Conservation (phyloP, 2,888 invertebrate species). For the Apoderus coryli region DNA sequence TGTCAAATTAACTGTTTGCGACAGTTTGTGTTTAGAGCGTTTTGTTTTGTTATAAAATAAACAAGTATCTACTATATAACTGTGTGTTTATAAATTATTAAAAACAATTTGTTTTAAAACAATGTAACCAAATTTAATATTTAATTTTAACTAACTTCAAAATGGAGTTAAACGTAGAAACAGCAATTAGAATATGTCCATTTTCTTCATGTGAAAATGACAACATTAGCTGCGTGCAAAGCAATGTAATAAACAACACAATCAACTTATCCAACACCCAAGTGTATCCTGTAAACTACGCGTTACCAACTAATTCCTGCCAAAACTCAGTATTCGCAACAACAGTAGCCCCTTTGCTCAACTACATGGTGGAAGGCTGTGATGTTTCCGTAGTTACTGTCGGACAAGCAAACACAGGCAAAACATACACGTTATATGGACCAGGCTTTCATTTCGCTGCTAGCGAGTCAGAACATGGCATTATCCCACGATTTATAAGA, state of each 20-base stretch:
- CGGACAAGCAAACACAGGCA: slow-evolving; percentile 50
- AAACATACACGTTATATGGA: slow-evolving; percentile 59
- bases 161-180: slow-evolving; percentile 62
- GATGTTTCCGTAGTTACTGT: slow-evolving; percentile 60
- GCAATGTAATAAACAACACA: slow-evolving; percentile 42
- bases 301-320: slow-evolving; percentile 43
- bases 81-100: background rate
- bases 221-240: slow-evolving; percentile 42
- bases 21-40: too few relatives aligned
- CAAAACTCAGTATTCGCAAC: slow-evolving; percentile 50
- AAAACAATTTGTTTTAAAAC: too few relatives aligned
- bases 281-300: slow-evolving; percentile 40
- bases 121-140: background rate
- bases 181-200: slow-evolving; percentile 51
- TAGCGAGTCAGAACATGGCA: slow-evolving; percentile 55
- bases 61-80: too few relatives aligned
- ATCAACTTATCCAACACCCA: slow-evolving; percentile 46
- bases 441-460: slow-evolving; percentile 45
- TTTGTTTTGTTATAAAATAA: too few relatives aligned
- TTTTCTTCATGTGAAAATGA: slow-evolving; percentile 35
- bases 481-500: slow-evolving; percentile 55
- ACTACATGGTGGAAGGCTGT: slow-evolving; percentile 55
- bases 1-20: too few relatives aligned
- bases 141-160: slow-evolving; percentile 11
- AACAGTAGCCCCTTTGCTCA: slow-evolving; percentile 49